These are phyloP conservation scores for Brotogeris chrysoptera DNA, from an alignment of 2,797 vertebrate genomes.

Conservation along the genomic window DNA sequence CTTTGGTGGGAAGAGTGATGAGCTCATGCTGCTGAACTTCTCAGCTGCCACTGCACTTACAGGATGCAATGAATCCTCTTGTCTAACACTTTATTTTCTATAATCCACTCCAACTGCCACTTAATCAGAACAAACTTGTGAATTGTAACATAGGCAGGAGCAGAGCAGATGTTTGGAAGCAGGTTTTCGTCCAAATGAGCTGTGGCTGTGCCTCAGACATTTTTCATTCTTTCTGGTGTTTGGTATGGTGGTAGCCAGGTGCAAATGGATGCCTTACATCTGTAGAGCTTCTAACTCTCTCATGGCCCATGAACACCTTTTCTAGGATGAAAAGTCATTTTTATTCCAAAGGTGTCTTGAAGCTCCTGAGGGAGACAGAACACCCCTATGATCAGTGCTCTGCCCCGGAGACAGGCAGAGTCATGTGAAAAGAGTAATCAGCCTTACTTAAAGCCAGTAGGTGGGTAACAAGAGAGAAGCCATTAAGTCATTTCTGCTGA, in stretches of 20 bases:
- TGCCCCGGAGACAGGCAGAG: background rate
- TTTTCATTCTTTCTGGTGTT: background rate
- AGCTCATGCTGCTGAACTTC: background rate
- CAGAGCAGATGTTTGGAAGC: background rate
- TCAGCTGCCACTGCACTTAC: background rate
- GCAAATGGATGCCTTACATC: background rate
- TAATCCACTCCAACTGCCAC: background rate
- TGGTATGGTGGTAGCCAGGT: background rate
- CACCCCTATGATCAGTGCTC: background rate
- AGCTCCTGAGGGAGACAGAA: background rate
- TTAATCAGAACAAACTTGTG: background rate
- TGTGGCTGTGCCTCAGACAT: background rate
- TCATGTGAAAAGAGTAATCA: background rate
- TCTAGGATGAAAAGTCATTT: background rate
- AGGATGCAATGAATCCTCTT: background rate
- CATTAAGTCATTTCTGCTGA: background rate
- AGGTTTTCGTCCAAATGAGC: background rate
- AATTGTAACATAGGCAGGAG: background rate
- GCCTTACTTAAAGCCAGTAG: background rate
- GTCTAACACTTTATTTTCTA: background rate
- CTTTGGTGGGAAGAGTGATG: background rate
- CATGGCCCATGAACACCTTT: background rate
- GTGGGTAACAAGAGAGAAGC: background rate
- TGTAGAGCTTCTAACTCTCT: background rate
- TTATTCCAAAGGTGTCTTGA: background rate